Evolutionary conservation across 2,888 invertebrate species (phyloP).

Genomic region (Ditylenchus weischeri): DNA sequence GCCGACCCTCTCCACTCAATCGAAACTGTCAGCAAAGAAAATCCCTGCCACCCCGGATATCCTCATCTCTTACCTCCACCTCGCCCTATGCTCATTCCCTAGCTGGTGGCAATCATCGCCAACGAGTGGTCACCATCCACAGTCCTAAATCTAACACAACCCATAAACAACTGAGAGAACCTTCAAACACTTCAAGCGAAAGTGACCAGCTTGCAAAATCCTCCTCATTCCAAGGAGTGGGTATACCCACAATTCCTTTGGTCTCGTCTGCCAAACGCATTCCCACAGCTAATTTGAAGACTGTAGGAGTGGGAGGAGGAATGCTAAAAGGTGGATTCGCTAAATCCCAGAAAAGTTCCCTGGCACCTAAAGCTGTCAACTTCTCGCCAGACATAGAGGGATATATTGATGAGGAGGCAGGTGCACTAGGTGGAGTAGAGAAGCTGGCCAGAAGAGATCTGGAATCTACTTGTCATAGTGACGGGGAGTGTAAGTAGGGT

Average conservation of each 20-base stretch:
- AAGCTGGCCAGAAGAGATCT: constrained; percentile 12
- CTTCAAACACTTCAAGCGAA: neutral
- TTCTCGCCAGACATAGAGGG: constrained; percentile 20
- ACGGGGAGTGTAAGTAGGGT: constrained; percentile 7
- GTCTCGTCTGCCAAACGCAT: constrained; percentile 16
- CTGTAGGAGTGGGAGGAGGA: constrained; percentile 4
- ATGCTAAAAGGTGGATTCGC: neutral
- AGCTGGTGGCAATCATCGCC: neutral
- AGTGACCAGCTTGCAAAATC: neutral
- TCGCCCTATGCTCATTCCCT: constrained; percentile 1
- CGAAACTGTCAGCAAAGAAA: constrained; percentile 32
- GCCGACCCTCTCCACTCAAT: constrained; percentile 10
- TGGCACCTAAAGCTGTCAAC: constrained; percentile 24
- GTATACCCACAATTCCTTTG: constrained; percentile 14
- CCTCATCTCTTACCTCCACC: constrained; percentile 18
- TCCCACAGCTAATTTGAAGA: constrained; percentile 19
- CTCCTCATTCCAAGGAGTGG: constrained; percentile 17
- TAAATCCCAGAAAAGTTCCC: constrained; percentile 7
- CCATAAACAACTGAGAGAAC: neutral
- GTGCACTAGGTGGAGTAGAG: neutral
- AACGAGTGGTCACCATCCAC: neutral
- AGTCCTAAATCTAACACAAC: neutral
- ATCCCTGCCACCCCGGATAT: constrained; percentile 34
- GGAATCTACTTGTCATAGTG: constrained; percentile 11
- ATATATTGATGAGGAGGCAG: constrained; percentile 21